Conservation (phyloP, 2,888 invertebrate genomes). For the Zootermopsis nevadensis region DNA sequence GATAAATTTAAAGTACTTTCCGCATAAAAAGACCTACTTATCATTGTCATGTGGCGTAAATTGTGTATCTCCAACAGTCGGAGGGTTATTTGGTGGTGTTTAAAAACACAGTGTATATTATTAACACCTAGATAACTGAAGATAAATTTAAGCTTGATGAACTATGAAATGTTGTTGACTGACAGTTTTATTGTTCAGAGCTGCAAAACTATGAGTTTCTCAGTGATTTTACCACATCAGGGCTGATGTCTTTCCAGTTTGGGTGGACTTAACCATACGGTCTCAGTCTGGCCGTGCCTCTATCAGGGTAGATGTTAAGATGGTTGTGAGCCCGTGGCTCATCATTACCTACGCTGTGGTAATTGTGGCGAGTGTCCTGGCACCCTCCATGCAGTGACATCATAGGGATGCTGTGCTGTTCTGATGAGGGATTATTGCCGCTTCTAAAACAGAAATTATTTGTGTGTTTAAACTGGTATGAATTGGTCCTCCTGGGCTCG, state of each 20-base stretch:
- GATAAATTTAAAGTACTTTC: too few species aligned
- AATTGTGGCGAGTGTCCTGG: slow-evolving; percentile 70
- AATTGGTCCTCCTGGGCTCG: background rate
- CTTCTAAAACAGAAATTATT: slow-evolving; percentile 61
- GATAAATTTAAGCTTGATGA: too few species aligned
- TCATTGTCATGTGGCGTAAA: too few species aligned
- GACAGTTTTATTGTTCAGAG: too few species aligned
- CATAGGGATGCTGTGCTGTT: slow-evolving; percentile 69
- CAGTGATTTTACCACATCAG: slow-evolving; percentile 54
- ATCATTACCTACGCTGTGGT: slow-evolving; percentile 66
- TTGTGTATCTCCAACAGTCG: too few species aligned
- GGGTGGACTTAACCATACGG: slow-evolving; percentile 69
- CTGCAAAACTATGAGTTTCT: background rate
- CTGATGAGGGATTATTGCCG: slow-evolving; percentile 60
- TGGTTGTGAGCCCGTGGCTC: slow-evolving; percentile 70
- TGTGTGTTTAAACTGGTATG: background rate
- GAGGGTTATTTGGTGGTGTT: too few species aligned
- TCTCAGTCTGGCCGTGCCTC: slow-evolving; percentile 71
- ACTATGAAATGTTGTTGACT: too few species aligned
- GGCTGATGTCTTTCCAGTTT: slow-evolving; percentile 48
- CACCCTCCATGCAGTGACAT: slow-evolving; percentile 68
- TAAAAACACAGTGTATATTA: too few species aligned
- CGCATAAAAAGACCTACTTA: too few species aligned
- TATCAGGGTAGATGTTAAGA: slow-evolving; percentile 73
- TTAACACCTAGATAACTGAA: too few species aligned